A percentile compares a stretch with the other conserved stretches of the same genome.
Evolutionary conservation across 2,888 invertebrate species (phyloP).

Genomic region (Scaptomyza caliginosa): DNA sequence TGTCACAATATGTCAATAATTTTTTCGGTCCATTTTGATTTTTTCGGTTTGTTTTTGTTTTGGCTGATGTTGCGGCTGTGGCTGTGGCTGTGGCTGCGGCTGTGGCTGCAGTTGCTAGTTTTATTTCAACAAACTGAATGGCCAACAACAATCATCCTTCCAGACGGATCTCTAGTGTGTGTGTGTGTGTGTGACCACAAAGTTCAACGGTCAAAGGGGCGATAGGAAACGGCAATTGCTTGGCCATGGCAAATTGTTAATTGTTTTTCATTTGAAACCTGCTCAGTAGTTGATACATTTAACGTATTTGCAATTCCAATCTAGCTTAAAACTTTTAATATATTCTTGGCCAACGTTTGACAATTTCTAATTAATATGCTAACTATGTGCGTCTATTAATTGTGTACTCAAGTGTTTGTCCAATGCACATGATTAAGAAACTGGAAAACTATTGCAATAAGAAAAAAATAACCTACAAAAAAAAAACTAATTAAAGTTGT

Average conservation of each 20-base stretch:
- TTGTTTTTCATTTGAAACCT: constrained; percentile 30
- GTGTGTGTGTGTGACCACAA: background rate
- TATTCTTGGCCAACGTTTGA: constrained; percentile 28
- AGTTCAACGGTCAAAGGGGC: background rate
- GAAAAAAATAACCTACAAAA: constrained; percentile 6
- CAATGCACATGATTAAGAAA: constrained; percentile 51
- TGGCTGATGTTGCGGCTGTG: background rate
- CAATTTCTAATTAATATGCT: constrained; percentile 45
- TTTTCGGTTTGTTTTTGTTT: background rate
- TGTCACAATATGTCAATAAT: constrained; percentile 30
- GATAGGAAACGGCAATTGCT: background rate
- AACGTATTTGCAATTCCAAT: constrained; percentile 2
- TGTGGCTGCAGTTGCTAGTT: background rate
- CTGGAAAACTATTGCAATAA: constrained; percentile 8
- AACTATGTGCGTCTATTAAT: constrained; percentile 39
- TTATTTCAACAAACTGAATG: constrained; percentile 20
- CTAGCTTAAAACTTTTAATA: background rate
- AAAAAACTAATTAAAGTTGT: constrained; percentile 67
- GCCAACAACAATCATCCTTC: constrained; percentile 32
- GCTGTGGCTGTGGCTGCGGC: background rate
- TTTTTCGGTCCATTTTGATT: constrained; percentile 1
- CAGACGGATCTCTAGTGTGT: constrained; percentile 32
- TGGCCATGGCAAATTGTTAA: constrained; percentile 32
- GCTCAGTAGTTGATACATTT: constrained; percentile 13
- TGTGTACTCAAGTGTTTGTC: constrained; percentile 36